Base-by-base conservation (phyloP, 2,113 vertebrate genomes). In the Uropsilus gracilis region DNA sequence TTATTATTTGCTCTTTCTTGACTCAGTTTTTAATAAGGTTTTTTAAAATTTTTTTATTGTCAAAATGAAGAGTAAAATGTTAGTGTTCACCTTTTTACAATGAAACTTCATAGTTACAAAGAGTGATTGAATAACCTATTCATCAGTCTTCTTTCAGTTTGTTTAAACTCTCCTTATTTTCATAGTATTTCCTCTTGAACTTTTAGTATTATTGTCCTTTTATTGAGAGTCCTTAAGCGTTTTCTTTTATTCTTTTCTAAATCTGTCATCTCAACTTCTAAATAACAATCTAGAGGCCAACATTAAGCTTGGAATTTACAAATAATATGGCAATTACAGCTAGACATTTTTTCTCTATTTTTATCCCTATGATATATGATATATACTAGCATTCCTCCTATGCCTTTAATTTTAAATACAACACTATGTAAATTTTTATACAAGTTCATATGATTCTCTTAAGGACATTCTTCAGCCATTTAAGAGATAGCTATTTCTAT, bases 141-240 rank as follows among this genome's bases (percentile, higher is more conserved):
- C 32, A 18, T 64, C 59, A 64, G 17, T 57, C 16, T 13, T 63
- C 48, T 89, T 91, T 83, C 39, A 68, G 30, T 72, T 69, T 86
- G 17, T 71, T 80, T 46, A 91, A 95, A 68, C 11, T 37, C 28
- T 66, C 53, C 53, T 76, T 75, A 42, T 86, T 85, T 85, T 88
- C 12, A 46, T 30, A 26, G 77, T 77, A 61, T 75, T 89, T 94
- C 28, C 34, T 90, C 63, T 80, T 8, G 11, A 63, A 28, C 6
- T 77, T 11, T 68, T 37, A 37, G 18, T 8, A 11, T 55, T 72
- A 9, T 72, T 90, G 84, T 71, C 20, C 37, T 76, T 85, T 42
- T 37, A n/a, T 22, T 80, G 34, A 66, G 20, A 76, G 13, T 55
- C 44, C 11, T 18, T 66, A 73, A 77, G 50, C 7, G 42, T 34